These are phyloP conservation scores for Meriones unguiculatus DNA, from an alignment of 2,113 vertebrate genomes.

Conservation along the genomic window DNA sequence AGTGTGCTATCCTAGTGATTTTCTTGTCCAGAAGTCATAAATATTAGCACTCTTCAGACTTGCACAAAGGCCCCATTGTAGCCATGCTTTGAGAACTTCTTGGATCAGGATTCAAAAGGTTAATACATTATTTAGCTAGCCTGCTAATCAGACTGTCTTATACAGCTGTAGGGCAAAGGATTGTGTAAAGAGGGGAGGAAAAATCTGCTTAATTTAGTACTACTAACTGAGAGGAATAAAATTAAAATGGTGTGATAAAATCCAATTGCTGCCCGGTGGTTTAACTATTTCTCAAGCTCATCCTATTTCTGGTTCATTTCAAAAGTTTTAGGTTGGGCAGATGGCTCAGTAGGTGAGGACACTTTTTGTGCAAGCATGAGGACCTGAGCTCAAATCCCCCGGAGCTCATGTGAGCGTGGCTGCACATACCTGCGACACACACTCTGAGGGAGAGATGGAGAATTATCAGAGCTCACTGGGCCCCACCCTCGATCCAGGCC, in stretches of 20 bases:
- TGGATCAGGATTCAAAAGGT: conserved; percentile 67
- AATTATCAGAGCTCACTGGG: not conserved
- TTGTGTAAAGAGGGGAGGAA: conserved; percentile 45
- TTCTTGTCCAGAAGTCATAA: conserved; percentile 76
- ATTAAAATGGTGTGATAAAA: conserved; percentile 66
- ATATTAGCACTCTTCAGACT: conserved; percentile 74
- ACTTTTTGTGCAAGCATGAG: not conserved
- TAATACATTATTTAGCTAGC: conserved; percentile 71
- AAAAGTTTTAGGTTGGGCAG: not conserved
- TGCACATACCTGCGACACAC: not conserved
- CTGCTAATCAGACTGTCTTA: conserved; percentile 60
- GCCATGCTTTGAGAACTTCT: conserved; percentile 66
- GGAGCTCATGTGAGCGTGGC: not conserved
- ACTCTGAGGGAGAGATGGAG: not conserved
- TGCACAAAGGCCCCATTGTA: conserved; percentile 68
- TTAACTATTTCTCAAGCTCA: conserved; percentile 69
- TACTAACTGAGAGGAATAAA: conserved; percentile 46
- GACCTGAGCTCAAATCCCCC: not conserved
- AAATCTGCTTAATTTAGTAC: conserved; percentile 52
- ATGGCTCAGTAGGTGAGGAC: not conserved
- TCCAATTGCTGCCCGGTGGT: conserved; percentile 57
- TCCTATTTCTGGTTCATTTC: conserved; percentile 58
- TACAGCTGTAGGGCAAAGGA: conserved; percentile 47
- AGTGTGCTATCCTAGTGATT: conserved; percentile 65
- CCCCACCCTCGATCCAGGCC: too few relatives aligned